phyloP scores from a whole-genome alignment of 2,888 invertebrate genomes.

The Caprella mutica region DNA sequence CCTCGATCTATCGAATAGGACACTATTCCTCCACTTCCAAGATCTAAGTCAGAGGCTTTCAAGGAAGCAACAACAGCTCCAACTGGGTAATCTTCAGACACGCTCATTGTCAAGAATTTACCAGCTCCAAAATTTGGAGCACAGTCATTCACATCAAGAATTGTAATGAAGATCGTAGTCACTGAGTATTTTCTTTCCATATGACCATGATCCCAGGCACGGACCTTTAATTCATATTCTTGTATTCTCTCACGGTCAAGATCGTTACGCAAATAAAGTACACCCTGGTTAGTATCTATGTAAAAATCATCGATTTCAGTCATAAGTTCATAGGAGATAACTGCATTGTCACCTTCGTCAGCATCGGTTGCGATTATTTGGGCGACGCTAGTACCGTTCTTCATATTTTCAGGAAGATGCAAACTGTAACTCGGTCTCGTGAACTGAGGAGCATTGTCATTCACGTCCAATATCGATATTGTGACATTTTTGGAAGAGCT shows the following conservation, averaged over 20 bases:
- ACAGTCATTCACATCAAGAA: slow-evolving; percentile 85
- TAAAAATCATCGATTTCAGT: slow-evolving; percentile 79
- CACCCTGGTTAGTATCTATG: slow-evolving; percentile 73
- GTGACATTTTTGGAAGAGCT: slow-evolving; percentile 67
- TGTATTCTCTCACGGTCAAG: slow-evolving; percentile 77
- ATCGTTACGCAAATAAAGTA: slow-evolving; percentile 70
- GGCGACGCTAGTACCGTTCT: slow-evolving; percentile 75
- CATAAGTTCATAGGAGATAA: slow-evolving; percentile 74
- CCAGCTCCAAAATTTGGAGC: slow-evolving; percentile 64
- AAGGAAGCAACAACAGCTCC: slow-evolving; percentile 78
- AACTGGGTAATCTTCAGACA: slow-evolving; percentile 78
- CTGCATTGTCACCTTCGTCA: slow-evolving; percentile 61
- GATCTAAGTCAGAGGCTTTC: slow-evolving; percentile 71
- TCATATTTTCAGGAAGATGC: slow-evolving; percentile 75
- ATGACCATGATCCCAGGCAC: slow-evolving; percentile 63
- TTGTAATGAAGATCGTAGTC: slow-evolving; percentile 64
- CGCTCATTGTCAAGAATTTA: slow-evolving; percentile 49
- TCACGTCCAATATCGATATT: slow-evolving; percentile 74
- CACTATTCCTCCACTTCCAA: slow-evolving; percentile 52
- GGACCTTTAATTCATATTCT: slow-evolving; percentile 66
- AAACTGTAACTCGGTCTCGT: slow-evolving; percentile 69
- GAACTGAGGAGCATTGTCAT: slow-evolving; percentile 77
- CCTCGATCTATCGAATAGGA: slow-evolving; percentile 44
- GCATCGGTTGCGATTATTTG: slow-evolving; percentile 56
- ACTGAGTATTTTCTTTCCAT: slow-evolving; percentile 63